phyloP scores from a whole-genome alignment of 2,888 invertebrate species.

The Ophion ellenae region DNA sequence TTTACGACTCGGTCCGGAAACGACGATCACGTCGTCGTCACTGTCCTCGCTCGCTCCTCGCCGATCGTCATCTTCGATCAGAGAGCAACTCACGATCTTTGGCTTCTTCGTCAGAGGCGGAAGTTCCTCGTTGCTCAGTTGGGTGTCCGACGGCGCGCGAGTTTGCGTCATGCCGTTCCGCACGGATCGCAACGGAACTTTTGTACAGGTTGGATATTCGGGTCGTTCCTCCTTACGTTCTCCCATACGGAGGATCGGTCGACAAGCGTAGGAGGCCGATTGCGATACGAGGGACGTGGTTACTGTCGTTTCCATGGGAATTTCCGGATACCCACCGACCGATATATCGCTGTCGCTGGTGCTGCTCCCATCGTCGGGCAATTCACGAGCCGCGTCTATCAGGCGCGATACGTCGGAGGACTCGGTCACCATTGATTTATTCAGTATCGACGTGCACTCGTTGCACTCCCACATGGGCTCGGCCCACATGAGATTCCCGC shows the following conservation, averaged over 20 bases:
- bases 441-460: slow-evolving; percentile 80
- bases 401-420: slow-evolving; percentile 32
- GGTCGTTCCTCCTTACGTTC: slow-evolving; percentile 7
- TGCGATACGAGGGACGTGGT: slow-evolving; percentile 23
- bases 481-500: slow-evolving; percentile 83
- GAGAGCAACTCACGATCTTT: slow-evolving; percentile 29
- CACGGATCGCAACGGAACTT: neutral
- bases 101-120: slow-evolving; percentile 60
- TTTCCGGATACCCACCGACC: slow-evolving; percentile 74
- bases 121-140: slow-evolving; percentile 36
- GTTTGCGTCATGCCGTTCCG: neutral
- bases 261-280: neutral
- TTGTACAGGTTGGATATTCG: slow-evolving; percentile 71
- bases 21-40: slow-evolving; percentile 68
- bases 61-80: neutral
- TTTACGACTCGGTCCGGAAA: slow-evolving; percentile 53
- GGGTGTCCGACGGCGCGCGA: neutral
- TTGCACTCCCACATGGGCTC: slow-evolving; percentile 83
- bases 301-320: slow-evolving; percentile 34
- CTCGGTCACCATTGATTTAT: slow-evolving; percentile 37
- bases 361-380: slow-evolving; percentile 40
- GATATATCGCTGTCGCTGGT: slow-evolving; percentile 78
- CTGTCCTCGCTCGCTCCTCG: slow-evolving; percentile 17
- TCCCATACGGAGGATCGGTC: neutral
- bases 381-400: neutral